Conservation (phyloP, 2,888 invertebrate species). For the Hipparchia semele region DNA sequence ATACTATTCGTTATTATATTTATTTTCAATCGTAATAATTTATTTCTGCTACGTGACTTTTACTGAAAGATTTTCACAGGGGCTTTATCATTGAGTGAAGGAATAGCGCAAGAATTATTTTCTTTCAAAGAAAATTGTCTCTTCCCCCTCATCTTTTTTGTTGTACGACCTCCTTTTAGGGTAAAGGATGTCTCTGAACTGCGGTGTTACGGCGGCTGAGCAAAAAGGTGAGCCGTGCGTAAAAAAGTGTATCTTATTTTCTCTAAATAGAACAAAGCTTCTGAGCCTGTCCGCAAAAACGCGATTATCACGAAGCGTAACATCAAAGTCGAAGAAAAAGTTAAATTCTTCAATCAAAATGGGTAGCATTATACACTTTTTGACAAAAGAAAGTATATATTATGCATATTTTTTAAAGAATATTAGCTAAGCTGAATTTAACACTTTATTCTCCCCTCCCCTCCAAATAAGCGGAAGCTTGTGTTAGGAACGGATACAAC, state of each 20-base stretch:
- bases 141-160: slow-evolving; percentile 6
- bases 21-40: slow-evolving; percentile 13
- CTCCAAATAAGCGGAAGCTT: too few species aligned
- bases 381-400: too few species aligned
- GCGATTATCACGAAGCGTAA: too few species aligned
- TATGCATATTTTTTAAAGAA: too few species aligned
- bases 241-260: neutral
- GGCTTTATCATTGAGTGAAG: neutral
- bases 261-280: neutral
- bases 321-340: neutral
- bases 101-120: slow-evolving; percentile 1
- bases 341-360: too few species aligned
- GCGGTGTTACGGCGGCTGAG: neutral
- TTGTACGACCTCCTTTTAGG: neutral
- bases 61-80: slow-evolving; percentile 8
- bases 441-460: too few species aligned
- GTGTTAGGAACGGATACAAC: too few species aligned
- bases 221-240: neutral
- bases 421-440: too few species aligned
- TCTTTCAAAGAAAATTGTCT: neutral
- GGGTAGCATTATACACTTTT: too few species aligned
- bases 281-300: too few species aligned
- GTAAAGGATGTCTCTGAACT: slow-evolving; percentile 4
- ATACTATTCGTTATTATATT: neutral
- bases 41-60: slow-evolving; percentile 12